phyloP scores from a whole-genome alignment of 2,113 vertebrate species.

The Ochotona princeps region DNA sequence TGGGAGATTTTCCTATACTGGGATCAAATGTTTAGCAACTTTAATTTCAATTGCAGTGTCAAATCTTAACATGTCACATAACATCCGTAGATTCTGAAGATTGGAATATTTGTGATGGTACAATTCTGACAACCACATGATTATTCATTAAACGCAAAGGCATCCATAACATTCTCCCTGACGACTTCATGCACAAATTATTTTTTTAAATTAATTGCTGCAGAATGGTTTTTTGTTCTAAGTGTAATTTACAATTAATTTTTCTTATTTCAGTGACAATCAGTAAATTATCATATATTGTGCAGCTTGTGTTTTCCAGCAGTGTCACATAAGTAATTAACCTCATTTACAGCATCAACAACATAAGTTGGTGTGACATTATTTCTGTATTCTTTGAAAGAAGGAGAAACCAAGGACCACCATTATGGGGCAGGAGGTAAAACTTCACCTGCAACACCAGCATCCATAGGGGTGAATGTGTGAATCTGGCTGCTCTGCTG shows the following conservation, averaged over 20 bases:
- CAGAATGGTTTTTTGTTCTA: neutral
- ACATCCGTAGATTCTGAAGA: neutral
- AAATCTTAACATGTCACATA: neutral
- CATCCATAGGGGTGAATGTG: no score
- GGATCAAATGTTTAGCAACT: neutral
- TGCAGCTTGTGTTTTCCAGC: neutral
- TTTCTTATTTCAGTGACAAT: neutral
- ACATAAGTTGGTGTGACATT: neutral
- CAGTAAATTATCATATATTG: neutral
- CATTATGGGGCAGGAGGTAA: no score
- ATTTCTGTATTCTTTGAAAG: no score
- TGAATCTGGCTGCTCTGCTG: no score
- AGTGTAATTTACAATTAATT: neutral
- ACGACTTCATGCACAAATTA: neutral
- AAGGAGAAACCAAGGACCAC: no score
- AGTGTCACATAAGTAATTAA: neutral
- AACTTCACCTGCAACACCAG: no score
- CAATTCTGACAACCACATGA: neutral
- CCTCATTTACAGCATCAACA: neutral
- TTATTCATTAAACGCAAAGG: neutral
- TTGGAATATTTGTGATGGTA: neutral
- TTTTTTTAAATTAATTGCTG: neutral
- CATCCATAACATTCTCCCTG: neutral
- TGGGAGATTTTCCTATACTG: neutral
- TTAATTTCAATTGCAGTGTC: neutral